Percentiles rank a stretch among this genome's conserved stretches.
phyloP scores from a whole-genome alignment of 2,888 invertebrate species.

The Oscheius onirici region DNA sequence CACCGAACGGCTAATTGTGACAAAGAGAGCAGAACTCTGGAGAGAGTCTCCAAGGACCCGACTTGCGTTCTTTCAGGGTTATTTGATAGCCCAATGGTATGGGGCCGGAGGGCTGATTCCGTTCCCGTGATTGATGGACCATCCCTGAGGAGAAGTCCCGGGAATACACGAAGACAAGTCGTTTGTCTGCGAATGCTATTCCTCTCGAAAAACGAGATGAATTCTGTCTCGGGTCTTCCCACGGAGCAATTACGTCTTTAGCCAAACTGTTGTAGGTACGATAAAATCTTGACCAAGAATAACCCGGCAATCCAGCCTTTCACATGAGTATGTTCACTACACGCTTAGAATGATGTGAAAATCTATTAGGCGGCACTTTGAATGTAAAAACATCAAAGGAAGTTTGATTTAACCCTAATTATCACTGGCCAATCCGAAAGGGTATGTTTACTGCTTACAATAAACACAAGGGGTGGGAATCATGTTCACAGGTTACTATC shows the following conservation, averaged over 20 bases:
- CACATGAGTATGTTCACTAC: too few relatives aligned
- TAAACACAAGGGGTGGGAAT: too few relatives aligned
- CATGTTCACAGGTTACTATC: too few relatives aligned
- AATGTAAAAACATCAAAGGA: too few relatives aligned
- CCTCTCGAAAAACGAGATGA: slow-evolving; percentile 15
- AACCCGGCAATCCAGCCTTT: too few relatives aligned
- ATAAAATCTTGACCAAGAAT: too few relatives aligned
- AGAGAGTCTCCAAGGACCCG: not conserved
- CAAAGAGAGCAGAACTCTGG: not conserved
- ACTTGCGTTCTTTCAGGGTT: slow-evolving; percentile 3
- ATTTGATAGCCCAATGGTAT: slow-evolving; percentile 23
- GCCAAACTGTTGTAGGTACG: too few relatives aligned
- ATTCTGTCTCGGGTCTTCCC: slow-evolving; percentile 1
- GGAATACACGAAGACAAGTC: slow-evolving; percentile 30
- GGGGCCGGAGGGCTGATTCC: slow-evolving; percentile 4
- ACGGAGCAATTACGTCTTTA: not conserved
- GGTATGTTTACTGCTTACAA: too few relatives aligned
- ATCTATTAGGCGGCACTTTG: too few relatives aligned
- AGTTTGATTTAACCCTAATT: too few relatives aligned
- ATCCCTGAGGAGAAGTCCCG: slow-evolving; percentile 21
- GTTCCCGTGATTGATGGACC: slow-evolving; percentile 21
- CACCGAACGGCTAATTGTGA: slow-evolving; percentile 13
- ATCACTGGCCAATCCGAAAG: too few relatives aligned
- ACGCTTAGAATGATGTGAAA: too few relatives aligned
- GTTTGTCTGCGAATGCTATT: slow-evolving; percentile 14